Evolutionary conservation across 2,113 vertebrate genomes (phyloP).

Genomic region (Chunga burmeisteri): DNA sequence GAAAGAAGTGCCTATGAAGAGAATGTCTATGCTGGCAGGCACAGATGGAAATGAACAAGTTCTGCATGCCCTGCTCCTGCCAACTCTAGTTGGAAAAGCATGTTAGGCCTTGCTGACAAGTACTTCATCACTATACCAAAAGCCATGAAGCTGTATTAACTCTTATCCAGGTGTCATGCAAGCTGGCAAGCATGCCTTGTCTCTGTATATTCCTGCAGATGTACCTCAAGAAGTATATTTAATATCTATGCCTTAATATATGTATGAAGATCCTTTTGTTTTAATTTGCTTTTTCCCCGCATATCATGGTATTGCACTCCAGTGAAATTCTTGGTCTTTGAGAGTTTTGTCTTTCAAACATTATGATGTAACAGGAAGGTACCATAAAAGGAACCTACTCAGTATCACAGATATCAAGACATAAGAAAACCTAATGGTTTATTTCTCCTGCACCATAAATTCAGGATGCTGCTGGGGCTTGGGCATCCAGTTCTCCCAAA

Average conservation of each 20-base stretch:
- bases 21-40: background rate
- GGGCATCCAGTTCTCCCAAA: background rate
- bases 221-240: background rate
- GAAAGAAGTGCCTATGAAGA: background rate
- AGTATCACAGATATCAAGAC: background rate
- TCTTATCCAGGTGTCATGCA: background rate
- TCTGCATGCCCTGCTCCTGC: background rate
- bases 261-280: background rate
- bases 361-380: background rate
- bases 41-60: background rate
- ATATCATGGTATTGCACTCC: background rate
- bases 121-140: background rate
- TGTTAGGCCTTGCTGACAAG: background rate
- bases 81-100: background rate
- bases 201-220: background rate
- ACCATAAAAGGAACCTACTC: background rate
- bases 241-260: background rate
- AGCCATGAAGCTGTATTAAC: background rate
- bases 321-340: background rate
- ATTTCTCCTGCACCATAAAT: background rate
- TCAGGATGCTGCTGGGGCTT: background rate
- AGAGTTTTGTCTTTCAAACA: background rate
- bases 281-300: background rate
- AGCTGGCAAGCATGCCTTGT: background rate
- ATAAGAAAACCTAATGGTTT: background rate